Conservation (phyloP, 1,140 invertebrate species). For the Trachymyrmex septentrionalis region DNA sequence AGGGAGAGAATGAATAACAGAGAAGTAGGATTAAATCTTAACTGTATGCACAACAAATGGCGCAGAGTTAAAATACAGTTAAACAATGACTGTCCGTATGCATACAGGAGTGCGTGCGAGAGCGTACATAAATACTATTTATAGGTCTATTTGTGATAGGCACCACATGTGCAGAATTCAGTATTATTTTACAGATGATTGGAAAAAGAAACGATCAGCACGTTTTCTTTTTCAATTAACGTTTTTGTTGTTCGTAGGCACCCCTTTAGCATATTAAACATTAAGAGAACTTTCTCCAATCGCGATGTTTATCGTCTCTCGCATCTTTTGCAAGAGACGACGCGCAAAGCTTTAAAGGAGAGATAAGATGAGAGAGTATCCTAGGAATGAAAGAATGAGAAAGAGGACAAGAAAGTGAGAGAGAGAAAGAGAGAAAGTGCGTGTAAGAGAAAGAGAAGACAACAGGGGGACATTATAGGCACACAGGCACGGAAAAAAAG, state of each 20-base stretch:
- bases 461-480: neutral
- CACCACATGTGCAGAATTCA: slow-evolving; percentile 86
- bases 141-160: slow-evolving; percentile 86
- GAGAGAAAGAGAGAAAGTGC: slow-evolving; percentile 38
- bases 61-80: slow-evolving; percentile 34
- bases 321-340: slow-evolving; percentile 28
- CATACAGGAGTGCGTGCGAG: slow-evolving; percentile 70
- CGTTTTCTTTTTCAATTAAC: slow-evolving; percentile 65
- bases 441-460: neutral
- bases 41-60: slow-evolving; percentile 43
- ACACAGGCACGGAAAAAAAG: slow-evolving; percentile 53
- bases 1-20: slow-evolving; percentile 6
- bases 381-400: slow-evolving; percentile 61
- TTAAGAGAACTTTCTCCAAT: slow-evolving; percentile 46
- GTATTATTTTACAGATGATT: slow-evolving; percentile 86
- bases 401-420: slow-evolving; percentile 70
- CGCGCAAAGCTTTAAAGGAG: slow-evolving; percentile 27
- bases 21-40: slow-evolving; percentile 35
- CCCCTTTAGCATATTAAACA: slow-evolving; percentile 51
- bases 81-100: slow-evolving; percentile 68
- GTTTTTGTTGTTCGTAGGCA: slow-evolving; percentile 74
- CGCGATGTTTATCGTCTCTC: slow-evolving; percentile 51
- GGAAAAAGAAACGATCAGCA: slow-evolving; percentile 71
- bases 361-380: neutral
- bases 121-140: slow-evolving; percentile 76